phyloP scores from a whole-genome alignment of 2,888 invertebrate genomes.

The Phaonia tiefii region DNA sequence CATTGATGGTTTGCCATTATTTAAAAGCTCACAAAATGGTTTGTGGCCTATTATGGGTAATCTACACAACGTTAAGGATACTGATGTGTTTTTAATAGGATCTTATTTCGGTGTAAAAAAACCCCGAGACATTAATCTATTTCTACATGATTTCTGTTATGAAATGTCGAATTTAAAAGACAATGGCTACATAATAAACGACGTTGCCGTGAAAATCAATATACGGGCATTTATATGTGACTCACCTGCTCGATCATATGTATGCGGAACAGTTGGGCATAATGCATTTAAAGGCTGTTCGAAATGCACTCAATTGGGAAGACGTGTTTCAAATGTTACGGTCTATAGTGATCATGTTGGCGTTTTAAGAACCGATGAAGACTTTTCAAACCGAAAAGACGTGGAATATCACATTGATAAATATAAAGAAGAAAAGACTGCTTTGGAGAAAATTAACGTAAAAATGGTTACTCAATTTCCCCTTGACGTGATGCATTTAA shows the following conservation, averaged over 20 bases:
- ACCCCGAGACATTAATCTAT: slow-evolving; percentile 23
- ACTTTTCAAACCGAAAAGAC: background rate
- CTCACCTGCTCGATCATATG: slow-evolving; percentile 42
- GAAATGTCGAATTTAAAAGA: slow-evolving; percentile 42
- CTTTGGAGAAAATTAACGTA: background rate
- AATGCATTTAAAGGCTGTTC: slow-evolving; percentile 39
- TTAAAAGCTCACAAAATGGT: slow-evolving; percentile 27
- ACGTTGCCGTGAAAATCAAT: slow-evolving; percentile 10
- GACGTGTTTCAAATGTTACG: slow-evolving; percentile 1
- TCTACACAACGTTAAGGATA: slow-evolving; percentile 15
- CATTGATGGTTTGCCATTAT: slow-evolving; percentile 41
- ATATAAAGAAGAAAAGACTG: background rate
- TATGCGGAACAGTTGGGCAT: slow-evolving; percentile 40
- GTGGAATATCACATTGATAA: background rate
- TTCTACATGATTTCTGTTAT: slow-evolving; percentile 2
- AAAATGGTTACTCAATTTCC: background rate
- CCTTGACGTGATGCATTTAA: background rate
- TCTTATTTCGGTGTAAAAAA: slow-evolving; percentile 38
- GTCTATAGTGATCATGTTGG: background rate
- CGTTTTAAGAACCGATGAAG: background rate
- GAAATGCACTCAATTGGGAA: slow-evolving; percentile 41
- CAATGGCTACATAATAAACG: slow-evolving; percentile 38
- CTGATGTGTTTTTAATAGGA: slow-evolving; percentile 42
- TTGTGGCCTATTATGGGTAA: slow-evolving; percentile 38
- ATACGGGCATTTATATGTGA: slow-evolving; percentile 50